Conservation (phyloP, 1,140 invertebrate species). For the Drosophila truncata region DNA sequence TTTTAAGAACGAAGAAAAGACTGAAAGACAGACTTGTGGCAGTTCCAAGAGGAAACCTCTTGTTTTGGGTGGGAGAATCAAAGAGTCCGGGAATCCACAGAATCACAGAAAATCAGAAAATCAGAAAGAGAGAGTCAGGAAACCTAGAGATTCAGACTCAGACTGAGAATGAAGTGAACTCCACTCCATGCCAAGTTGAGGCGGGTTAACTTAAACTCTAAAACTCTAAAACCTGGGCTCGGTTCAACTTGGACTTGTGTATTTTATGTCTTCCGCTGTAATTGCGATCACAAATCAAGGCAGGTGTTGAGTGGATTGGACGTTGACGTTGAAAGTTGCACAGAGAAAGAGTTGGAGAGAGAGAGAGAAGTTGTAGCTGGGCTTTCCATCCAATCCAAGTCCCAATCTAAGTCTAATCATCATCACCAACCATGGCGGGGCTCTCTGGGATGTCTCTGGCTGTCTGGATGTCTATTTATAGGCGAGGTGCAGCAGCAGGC, state of each 20-base stretch:
- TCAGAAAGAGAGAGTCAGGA: not conserved
- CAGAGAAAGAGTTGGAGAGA: not conserved
- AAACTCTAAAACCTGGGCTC: constrained; percentile 16
- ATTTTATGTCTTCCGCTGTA: constrained; percentile 52
- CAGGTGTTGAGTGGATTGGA: constrained; percentile 49
- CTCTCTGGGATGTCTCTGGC: constrained; percentile 5
- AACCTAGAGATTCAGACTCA: not conserved
- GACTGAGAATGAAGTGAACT: constrained; percentile 36
- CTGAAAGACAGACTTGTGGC: constrained; percentile 10
- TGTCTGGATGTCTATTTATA: constrained; percentile 63
- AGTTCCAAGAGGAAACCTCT: constrained; percentile 12
- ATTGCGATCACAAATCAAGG: constrained; percentile 53
- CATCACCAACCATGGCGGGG: constrained; percentile 6
- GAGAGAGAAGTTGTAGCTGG: not conserved
- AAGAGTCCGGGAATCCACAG: not conserved
- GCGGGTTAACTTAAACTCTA: constrained; percentile 7
- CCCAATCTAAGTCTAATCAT: constrained; percentile 48
- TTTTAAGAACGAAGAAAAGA: constrained; percentile 1
- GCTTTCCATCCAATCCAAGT: constrained; percentile 24
- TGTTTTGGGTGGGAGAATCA: constrained; percentile 26
- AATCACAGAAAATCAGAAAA: too few relatives aligned
- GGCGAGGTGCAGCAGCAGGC: constrained; percentile 49
- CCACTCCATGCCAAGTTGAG: constrained; percentile 14
- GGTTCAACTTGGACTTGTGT: constrained; percentile 24
- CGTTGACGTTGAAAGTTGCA: constrained; percentile 10